These are phyloP conservation scores for Pomacea maculata DNA, from an alignment of 1,140 invertebrate species.

Conservation along the genomic window DNA sequence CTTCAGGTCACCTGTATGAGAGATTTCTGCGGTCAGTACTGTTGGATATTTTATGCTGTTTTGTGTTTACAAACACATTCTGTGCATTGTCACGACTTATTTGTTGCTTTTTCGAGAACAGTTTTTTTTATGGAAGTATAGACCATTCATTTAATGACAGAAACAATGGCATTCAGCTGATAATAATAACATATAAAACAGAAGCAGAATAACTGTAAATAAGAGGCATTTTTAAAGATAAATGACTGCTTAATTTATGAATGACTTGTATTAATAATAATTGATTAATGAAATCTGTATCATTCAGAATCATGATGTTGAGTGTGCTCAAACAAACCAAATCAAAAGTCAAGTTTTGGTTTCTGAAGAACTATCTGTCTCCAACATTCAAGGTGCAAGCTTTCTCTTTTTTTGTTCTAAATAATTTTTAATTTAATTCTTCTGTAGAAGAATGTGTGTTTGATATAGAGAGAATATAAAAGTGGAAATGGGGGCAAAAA, in stretches of 20 bases:
- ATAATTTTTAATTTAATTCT: neutral
- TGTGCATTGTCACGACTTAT: no score
- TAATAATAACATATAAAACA: no score
- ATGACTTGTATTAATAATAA: neutral
- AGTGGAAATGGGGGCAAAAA: neutral
- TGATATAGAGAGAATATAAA: neutral
- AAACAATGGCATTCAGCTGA: no score
- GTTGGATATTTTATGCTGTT: neutral
- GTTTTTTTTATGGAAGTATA: no score
- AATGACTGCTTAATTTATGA: no score
- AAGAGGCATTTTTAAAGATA: no score
- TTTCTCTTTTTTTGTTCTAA: no score
- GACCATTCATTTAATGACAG: no score
- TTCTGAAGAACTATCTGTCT: slow-evolving; percentile 98
- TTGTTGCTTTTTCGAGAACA: no score
- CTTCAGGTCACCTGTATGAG: slow-evolving; percentile 99
- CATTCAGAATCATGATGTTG: slow-evolving; percentile 94
- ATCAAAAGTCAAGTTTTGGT: slow-evolving; percentile 99
- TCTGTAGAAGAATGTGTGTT: neutral
- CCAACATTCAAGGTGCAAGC: slow-evolving; percentile 87
- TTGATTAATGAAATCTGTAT: slow-evolving; percentile 18
- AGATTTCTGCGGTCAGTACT: slow-evolving; percentile 76
- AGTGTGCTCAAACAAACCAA: slow-evolving; percentile 96
- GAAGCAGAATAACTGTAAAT: no score
- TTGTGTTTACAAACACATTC: neutral